Conservation (phyloP, 2,888 invertebrate genomes). For the Norana najaformis region DNA sequence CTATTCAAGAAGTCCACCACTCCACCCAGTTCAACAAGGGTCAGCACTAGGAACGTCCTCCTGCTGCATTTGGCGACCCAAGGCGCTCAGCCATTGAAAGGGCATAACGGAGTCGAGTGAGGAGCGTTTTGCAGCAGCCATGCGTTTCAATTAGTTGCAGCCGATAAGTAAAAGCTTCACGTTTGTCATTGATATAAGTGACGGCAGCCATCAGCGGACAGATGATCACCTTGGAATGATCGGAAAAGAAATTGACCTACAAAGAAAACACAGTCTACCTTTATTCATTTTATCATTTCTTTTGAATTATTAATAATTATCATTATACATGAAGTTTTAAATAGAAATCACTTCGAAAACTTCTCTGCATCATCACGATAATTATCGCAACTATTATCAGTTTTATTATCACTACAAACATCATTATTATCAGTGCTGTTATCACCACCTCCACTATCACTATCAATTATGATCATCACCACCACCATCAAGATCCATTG, state of each 20-base stretch:
- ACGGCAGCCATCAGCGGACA: slow-evolving; percentile 97
- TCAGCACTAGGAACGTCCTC: not conserved
- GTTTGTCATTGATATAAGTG: slow-evolving; percentile 89
- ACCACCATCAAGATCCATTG: no score
- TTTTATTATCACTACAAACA: no score
- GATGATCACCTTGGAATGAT: slow-evolving; percentile 95
- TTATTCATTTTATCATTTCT: no score
- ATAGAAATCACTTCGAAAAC: no score
- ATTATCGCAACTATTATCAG: no score
- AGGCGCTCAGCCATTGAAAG: slow-evolving; percentile 55
- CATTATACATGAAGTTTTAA: no score
- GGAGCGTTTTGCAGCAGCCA: slow-evolving; percentile 81
- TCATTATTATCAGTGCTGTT: no score
- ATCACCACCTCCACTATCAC: no score
- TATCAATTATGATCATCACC: no score
- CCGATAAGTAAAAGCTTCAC: slow-evolving; percentile 88
- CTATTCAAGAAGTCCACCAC: not conserved
- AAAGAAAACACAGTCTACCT: slow-evolving; percentile 51
- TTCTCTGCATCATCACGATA: no score
- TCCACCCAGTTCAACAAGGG: not conserved
- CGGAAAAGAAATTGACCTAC: slow-evolving; percentile 89
- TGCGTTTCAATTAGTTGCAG: slow-evolving; percentile 77
- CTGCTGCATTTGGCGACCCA: slow-evolving; percentile 32
- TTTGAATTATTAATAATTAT: no score
- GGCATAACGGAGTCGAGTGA: slow-evolving; percentile 82